Conservation (phyloP, 2,113 vertebrate genomes). For the Struthidea cinerea region DNA sequence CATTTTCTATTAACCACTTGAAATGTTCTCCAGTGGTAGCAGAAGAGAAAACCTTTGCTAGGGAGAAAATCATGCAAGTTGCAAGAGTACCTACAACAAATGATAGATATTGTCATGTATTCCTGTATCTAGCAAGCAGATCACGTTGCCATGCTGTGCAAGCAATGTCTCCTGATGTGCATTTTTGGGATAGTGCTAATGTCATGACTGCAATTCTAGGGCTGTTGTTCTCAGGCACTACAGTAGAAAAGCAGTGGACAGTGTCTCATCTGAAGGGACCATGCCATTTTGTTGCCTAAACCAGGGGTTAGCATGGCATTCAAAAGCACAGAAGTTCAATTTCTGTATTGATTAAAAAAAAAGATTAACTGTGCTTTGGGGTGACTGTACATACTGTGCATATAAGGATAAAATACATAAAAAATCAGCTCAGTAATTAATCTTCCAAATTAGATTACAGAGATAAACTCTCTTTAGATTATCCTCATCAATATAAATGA, state of each 20-base stretch:
- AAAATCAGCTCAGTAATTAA: neutral
- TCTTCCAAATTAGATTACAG: neutral
- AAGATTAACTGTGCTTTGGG: neutral
- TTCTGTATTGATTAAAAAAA: neutral
- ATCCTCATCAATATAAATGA: neutral
- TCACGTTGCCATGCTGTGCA: fast-evolving
- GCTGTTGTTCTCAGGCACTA: neutral
- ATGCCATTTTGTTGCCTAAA: neutral
- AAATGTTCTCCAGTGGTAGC: neutral
- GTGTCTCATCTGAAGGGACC: neutral
- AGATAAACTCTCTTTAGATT: neutral
- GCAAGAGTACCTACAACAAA: neutral
- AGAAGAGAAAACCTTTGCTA: neutral
- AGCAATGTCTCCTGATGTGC: neutral
- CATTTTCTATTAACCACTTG: neutral
- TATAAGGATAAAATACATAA: neutral
- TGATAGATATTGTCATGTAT: neutral
- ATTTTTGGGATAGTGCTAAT: neutral
- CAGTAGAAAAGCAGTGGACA: neutral
- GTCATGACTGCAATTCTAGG: neutral
- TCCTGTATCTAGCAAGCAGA: neutral
- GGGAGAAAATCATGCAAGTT: neutral
- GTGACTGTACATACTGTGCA: neutral
- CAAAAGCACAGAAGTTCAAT: neutral
- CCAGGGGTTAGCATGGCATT: neutral